Conservation (phyloP, 1,140 invertebrate genomes). For the Tetranychus cinnabarinus region DNA sequence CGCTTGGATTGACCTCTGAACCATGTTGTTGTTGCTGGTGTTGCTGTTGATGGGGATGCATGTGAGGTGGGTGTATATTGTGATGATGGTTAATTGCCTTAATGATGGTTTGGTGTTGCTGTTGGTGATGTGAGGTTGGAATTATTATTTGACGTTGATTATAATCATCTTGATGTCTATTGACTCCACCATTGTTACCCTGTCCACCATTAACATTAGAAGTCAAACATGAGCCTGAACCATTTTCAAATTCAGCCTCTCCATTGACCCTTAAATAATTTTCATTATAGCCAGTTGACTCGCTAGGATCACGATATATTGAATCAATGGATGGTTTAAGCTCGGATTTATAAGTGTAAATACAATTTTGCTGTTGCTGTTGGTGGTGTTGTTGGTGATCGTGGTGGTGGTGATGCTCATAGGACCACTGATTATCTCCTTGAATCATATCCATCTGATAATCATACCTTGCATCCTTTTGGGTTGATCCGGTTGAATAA, state of each 20-base stretch:
- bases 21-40: not conserved
- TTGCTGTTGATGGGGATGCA: not conserved
- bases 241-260: not conserved
- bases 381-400: conserved; percentile 8
- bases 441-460: not conserved
- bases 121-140: not conserved
- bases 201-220: not conserved
- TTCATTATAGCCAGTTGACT: not conserved
- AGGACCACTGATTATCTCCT: not conserved
- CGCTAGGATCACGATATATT: not conserved
- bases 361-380: conserved; percentile 3
- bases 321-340: not conserved
- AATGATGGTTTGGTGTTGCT: not conserved
- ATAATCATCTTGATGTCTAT: too few relatives aligned
- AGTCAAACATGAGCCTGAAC: too few relatives aligned
- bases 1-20: not conserved
- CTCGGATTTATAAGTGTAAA: not conserved
- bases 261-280: not conserved
- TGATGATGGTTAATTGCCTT: not conserved
- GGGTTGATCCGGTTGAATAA: not conserved
- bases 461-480: not conserved
- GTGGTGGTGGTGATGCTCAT: conserved; percentile 7
- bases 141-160: not conserved
- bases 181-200: too few relatives aligned
- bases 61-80: not conserved